Conservation (phyloP, 2,797 vertebrate genomes). For the Peromyscus aztecus region DNA sequence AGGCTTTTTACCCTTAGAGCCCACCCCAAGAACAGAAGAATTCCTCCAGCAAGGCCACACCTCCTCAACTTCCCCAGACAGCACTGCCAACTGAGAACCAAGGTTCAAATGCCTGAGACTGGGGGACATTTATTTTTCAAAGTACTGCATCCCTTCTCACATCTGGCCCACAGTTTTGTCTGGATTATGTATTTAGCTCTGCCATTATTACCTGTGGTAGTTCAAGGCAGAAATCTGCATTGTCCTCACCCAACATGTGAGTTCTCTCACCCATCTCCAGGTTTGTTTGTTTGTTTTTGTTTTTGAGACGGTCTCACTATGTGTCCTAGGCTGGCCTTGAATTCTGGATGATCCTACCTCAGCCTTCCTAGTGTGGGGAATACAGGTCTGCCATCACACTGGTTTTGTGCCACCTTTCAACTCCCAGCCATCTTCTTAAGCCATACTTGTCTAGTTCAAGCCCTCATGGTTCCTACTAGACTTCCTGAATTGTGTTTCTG, state of each 20-base stretch:
- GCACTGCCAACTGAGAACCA: not conserved
- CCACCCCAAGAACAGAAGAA: not conserved
- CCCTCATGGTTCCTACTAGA: not conserved
- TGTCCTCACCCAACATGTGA: not conserved
- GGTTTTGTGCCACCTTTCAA: not conserved
- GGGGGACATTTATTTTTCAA: not conserved
- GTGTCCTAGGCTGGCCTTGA: not conserved
- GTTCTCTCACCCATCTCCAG: not conserved
- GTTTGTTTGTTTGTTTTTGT: too few species aligned
- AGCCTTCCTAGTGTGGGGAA: not conserved
- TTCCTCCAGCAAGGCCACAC: not conserved
- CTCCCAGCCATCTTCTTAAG: not conserved
- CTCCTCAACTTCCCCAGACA: not conserved
- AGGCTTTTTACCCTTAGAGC: not conserved
- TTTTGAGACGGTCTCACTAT: not conserved
- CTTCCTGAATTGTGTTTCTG: conserved; percentile 39
- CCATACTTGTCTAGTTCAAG: not conserved
- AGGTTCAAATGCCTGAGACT: not conserved
- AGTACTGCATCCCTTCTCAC: not conserved
- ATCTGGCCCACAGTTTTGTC: conserved; percentile 19
- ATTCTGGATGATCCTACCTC: not conserved
- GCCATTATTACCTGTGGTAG: not conserved
- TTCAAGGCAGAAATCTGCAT: conserved; percentile 23
- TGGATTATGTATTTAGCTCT: not conserved
- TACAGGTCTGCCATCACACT: not conserved